Evolutionary conservation across 2,797 vertebrate genomes (phyloP), one percentile per base, ranked within the genome.

Genomic region (Pitangus sulphuratus): DNA sequence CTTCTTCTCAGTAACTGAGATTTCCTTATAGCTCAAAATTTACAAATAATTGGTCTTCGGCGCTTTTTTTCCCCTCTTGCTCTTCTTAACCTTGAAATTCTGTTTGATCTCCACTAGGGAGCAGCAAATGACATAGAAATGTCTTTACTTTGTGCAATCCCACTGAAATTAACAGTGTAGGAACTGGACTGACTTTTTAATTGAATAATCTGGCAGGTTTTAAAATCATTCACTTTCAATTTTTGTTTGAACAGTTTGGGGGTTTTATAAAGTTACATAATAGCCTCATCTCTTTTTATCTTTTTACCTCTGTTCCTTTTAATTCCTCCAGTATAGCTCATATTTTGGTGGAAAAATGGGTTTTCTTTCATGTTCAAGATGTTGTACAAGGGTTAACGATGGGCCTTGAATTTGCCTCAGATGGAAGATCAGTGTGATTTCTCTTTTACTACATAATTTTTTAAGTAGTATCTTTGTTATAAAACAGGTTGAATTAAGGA

Each of bases 111-210:
- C 96, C 97, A 96, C 95, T 94, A 98, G 96, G 77, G 95, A 87
- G 96, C 97, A 97, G 97, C 96, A 98, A 90, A 96, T 44, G 95
- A 95, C 79, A 95, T n/a, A 24, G 53, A 96, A 97, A 94, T n/a
- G 6, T 75, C 22, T 26, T 48, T 31, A 17, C 47, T 74, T 2
- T 0, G 18, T 80, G 44, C 40, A 70, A 56, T 60, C 45, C 44
- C 51, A 19, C 1, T 3, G 56, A 74, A 87, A 85, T 37, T 48
- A 74, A 15, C 18, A 15, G 39, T 5, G 33, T 21, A 70, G 48
- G 87, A 72, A 0, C 19, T 26, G 53, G 40, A 58, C 83, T 48
- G 47, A 81, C 25, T 78, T 87, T 58, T 82, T 84, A 65, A 68
- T 81, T 95, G 71, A 78, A 2, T 87, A 44, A 93, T 72, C 35